phyloP scores from a whole-genome alignment of 2,113 vertebrate genomes.

The Plestiodon gilberti region DNA sequence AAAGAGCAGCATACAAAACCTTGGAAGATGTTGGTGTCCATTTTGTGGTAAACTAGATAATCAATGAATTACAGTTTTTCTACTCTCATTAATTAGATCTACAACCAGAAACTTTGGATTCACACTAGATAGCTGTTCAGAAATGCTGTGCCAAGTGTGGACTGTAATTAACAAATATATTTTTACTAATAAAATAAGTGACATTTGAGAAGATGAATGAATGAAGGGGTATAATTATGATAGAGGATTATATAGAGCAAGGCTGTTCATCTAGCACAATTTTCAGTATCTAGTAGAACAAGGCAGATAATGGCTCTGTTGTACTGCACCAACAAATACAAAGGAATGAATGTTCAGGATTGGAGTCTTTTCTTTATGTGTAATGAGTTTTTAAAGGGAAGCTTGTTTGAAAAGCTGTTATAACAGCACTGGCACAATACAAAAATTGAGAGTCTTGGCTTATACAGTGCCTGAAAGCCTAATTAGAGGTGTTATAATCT shows the following conservation, averaged over 20 bases:
- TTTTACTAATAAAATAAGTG: conserved; percentile 48
- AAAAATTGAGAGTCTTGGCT: neutral
- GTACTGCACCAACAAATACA: conserved; percentile 27
- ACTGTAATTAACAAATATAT: conserved; percentile 63
- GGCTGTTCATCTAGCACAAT: conserved; percentile 33
- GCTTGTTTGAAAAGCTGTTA: conserved; percentile 5
- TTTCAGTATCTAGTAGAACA: neutral
- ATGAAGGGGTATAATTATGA: conserved; percentile 46
- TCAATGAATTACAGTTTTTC: conserved; percentile 65
- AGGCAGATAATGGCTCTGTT: neutral
- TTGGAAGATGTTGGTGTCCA: conserved; percentile 35
- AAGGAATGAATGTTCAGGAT: conserved; percentile 4
- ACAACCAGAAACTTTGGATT: conserved; percentile 55
- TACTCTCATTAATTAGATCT: conserved; percentile 56
- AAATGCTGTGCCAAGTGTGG: conserved; percentile 56
- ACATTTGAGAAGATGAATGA: conserved; percentile 56
- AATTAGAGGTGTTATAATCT: neutral
- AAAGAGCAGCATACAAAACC: conserved; percentile 42
- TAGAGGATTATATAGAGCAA: conserved; percentile 5
- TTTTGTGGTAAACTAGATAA: conserved; percentile 58
- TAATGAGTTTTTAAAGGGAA: conserved; percentile 15
- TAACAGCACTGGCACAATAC: conserved; percentile 5
- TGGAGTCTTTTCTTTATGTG: conserved; percentile 17
- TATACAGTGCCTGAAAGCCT: neutral
- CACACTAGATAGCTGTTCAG: conserved; percentile 68